Percentiles rank a stretch among this genome's conserved stretches.
phyloP scores from a whole-genome alignment of 2,888 invertebrate genomes.

The Oscheius sp. region DNA sequence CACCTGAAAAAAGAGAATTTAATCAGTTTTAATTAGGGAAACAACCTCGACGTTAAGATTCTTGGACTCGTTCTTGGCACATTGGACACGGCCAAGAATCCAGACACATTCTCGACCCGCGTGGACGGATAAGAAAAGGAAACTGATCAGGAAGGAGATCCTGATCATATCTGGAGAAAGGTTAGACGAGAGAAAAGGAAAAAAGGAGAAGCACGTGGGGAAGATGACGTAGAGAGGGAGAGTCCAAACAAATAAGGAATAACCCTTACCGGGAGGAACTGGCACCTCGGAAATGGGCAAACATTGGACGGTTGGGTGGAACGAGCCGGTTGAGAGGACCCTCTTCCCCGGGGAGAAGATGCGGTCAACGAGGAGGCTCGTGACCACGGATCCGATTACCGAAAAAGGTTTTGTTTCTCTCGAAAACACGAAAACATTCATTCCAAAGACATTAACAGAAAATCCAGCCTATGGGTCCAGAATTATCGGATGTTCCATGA shows the following conservation, averaged over 20 bases:
- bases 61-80: constrained; percentile 64
- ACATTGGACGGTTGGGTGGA: constrained; percentile 17
- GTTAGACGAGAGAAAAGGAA: constrained; percentile 12
- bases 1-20: constrained; percentile 40
- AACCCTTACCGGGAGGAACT: constrained; percentile 4
- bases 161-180: constrained; percentile 2
- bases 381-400: constrained; percentile 17
- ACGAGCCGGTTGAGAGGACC: constrained; percentile 28
- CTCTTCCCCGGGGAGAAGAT: not conserved
- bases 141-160: constrained; percentile 2
- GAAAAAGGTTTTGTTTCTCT: not conserved
- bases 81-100: constrained; percentile 66
- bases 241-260: constrained; percentile 15
- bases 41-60: constrained; percentile 69
- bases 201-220: constrained; percentile 11
- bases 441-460: not conserved
- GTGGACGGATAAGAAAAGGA: constrained; percentile 13
- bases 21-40: too few relatives aligned
- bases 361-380: not conserved
- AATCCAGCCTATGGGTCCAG: constrained; percentile 38
- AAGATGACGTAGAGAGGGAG: not conserved
- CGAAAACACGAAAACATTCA: not conserved
- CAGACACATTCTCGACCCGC: constrained; percentile 67
- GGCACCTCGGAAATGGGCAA: constrained; percentile 12
- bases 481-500: constrained; percentile 63